Percentiles rank a stretch among this genome's conserved stretches.
These are phyloP conservation scores for Pungitius pungitius DNA, from an alignment of 2,113 vertebrate species.

Conservation along the genomic window DNA sequence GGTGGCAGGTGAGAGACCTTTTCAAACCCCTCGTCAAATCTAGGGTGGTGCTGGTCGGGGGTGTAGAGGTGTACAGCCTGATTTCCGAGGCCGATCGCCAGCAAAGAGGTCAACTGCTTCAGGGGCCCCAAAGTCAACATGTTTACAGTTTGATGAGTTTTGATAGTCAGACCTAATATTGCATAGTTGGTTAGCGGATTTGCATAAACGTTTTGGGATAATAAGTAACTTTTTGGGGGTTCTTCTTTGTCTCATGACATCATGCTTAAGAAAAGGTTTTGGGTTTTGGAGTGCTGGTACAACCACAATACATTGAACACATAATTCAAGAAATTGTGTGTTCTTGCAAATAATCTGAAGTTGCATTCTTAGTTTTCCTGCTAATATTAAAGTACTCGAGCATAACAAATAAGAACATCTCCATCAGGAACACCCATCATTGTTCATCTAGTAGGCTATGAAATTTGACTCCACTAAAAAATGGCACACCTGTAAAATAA, in stretches of 20 bases:
- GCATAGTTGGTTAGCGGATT: neutral
- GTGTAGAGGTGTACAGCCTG: neutral
- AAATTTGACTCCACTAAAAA: too few relatives aligned
- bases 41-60: too few relatives aligned
- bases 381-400: neutral
- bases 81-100: neutral
- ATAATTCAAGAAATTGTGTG: neutral
- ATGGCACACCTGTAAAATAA: too few relatives aligned
- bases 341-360: neutral
- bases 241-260: neutral
- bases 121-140: neutral
- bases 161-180: neutral
- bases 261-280: neutral
- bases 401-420: too few relatives aligned
- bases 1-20: slow-evolving; percentile 89
- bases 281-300: neutral
- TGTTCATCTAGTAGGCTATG: too few relatives aligned
- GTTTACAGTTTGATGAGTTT: neutral
- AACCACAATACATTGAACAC: neutral
- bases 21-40: too few relatives aligned
- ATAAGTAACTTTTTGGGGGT: neutral
- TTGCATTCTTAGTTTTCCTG: neutral
- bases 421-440: too few relatives aligned
- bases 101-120: neutral
- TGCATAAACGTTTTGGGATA: neutral